These are phyloP conservation scores for Limosa lapponica DNA, from an alignment of 2,797 vertebrate species.

Conservation along the genomic window DNA sequence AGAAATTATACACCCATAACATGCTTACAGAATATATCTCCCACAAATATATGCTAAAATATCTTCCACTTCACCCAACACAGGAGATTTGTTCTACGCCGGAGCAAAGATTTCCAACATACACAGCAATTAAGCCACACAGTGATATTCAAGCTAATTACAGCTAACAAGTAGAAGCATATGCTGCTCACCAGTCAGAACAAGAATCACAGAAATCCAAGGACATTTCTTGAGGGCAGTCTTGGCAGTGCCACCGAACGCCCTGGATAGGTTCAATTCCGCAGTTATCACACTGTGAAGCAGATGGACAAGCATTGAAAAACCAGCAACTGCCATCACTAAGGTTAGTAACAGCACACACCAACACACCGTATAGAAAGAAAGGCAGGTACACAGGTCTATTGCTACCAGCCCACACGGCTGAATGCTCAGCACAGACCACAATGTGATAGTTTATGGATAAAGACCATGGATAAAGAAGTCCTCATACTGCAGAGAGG, in stretches of 20 bases:
- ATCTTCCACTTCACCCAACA: neutral
- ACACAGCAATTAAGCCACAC: neutral
- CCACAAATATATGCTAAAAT: neutral
- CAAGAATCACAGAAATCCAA: constrained; percentile 97
- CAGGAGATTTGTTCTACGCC: neutral
- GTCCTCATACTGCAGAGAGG: neutral
- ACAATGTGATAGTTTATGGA: fast-evolving
- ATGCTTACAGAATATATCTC: neutral
- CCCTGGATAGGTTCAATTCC: constrained; percentile 94
- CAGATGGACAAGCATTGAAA: neutral
- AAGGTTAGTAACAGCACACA: fast-evolving
- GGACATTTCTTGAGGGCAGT: constrained; percentile 90
- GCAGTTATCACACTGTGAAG: constrained; percentile 91
- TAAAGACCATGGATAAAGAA: no score
- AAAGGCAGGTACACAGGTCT: neutral
- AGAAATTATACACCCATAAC: neutral
- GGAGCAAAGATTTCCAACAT: neutral
- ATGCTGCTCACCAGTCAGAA: constrained; percentile 92
- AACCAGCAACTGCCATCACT: neutral
- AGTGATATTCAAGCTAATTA: neutral
- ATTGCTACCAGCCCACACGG: neutral
- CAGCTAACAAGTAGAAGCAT: neutral
- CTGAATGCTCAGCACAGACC: neutral
- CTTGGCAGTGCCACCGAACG: constrained; percentile 95
- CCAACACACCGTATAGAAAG: fast-evolving